Evolutionary conservation across 2,888 invertebrate species (phyloP), one percentile per base, ranked within the genome.

Genomic region (Pollenia angustigena): DNA sequence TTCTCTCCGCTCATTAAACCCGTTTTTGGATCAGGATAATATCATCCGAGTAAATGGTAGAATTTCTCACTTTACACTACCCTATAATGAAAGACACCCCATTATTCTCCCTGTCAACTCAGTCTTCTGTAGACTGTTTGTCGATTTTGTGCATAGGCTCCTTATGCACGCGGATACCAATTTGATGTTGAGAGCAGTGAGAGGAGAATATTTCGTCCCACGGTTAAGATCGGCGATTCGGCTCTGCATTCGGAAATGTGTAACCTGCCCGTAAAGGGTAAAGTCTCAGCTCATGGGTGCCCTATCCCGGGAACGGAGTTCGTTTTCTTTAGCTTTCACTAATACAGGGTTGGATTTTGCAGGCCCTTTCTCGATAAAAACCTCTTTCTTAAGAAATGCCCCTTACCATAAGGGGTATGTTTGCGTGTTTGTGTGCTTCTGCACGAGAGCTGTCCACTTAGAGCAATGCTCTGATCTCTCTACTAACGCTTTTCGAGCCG

Each of bases 291-390:
- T 87, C 6, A 87, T 86, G 84, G 83, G 80, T 6, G 78, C 76
- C 0, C 72, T 88, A 11, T 82, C 85, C 50, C 46, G 32, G 4
- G 32, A 32, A 32, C 32, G 32, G 6, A 6, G 32, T 6, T 32
- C 32, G 1, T 32, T 32, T 1, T 82, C 78, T 9, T 62, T 79
- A 12, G 42, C 74, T 23, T 87, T 85, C 60, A 23, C 82, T 0
- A 4, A 54, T 23, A 72, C 75, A 4, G 81, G 80, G 12, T 10
- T 87, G 0, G 85, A 87, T 11, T 87, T 88, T 54, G 87, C 75
- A 0, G 87, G 88, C 2, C 85, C 83, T 1, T 88, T 88, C 52
- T 52, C 75, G 1, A 72, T 87, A 1, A 88, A 88, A 62, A 58
- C 85, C 0, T 79, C 58, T 7, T 48, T 40, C 2, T 16, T 69